Evolutionary conservation across 2,888 invertebrate genomes (phyloP).

Genomic region (Agrochola lychnidis): DNA sequence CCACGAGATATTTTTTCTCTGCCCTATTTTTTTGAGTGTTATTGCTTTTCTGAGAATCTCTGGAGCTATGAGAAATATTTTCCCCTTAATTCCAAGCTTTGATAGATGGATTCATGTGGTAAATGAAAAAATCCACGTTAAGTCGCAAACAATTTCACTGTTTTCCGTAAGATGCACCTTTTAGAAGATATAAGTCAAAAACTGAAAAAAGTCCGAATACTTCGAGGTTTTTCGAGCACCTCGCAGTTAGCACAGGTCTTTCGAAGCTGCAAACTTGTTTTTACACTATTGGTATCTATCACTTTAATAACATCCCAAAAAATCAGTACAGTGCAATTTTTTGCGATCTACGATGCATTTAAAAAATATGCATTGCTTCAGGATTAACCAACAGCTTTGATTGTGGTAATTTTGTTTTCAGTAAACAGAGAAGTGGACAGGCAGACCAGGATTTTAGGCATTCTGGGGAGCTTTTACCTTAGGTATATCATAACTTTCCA

Average conservation of each 20-base stretch:
- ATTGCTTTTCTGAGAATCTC: constrained; percentile 12
- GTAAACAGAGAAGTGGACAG: not conserved
- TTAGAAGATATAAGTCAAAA: not conserved
- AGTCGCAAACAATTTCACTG: not conserved
- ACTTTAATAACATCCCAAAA: not conserved
- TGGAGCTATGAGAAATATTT: not conserved
- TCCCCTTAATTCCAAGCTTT: not conserved
- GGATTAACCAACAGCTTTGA: not conserved
- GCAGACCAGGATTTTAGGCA: not conserved
- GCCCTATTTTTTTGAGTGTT: not conserved
- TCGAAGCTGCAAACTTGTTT: not conserved
- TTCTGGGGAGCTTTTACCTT: not conserved
- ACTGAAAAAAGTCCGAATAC: not conserved
- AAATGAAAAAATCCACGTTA: not conserved
- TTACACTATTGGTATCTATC: not conserved
- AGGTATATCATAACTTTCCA: not conserved
- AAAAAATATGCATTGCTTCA: not conserved
- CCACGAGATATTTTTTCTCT: not conserved
- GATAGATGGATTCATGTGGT: not conserved
- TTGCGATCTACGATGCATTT: not conserved
- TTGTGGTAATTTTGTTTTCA: not conserved
- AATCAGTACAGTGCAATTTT: not conserved
- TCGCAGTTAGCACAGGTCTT: not conserved
- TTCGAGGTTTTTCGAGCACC: not conserved
- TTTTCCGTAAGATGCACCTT: not conserved